phyloP scores from a whole-genome alignment of 2,888 invertebrate species.

The Taenaris catops region DNA sequence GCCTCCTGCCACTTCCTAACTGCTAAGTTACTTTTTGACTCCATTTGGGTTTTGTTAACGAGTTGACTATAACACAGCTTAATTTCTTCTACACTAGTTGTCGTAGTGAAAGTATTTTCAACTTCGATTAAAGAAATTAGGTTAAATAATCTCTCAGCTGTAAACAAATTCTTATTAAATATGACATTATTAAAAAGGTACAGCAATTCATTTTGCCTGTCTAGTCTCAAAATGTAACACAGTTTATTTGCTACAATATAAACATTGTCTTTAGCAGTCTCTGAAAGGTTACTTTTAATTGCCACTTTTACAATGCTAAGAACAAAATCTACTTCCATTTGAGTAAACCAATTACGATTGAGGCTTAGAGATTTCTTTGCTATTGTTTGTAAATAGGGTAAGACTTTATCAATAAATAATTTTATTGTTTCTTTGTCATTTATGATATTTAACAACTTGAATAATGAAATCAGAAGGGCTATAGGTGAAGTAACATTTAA shows the following conservation, averaged over 20 bases:
- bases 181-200: slow-evolving; percentile 79
- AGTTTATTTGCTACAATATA: slow-evolving; percentile 81
- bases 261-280: slow-evolving; percentile 66
- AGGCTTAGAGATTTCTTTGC: slow-evolving; percentile 51
- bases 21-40: slow-evolving; percentile 53
- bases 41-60: slow-evolving; percentile 48
- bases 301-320: slow-evolving; percentile 70
- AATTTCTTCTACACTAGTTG: slow-evolving; percentile 52
- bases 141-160: slow-evolving; percentile 75
- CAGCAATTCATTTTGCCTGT: slow-evolving; percentile 79
- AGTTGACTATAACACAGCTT: slow-evolving; percentile 63
- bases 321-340: slow-evolving; percentile 80
- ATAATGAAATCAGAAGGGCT: slow-evolving; percentile 58
- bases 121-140: slow-evolving; percentile 73
- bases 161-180: slow-evolving; percentile 81
- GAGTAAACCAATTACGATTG: slow-evolving; percentile 82
- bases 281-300: slow-evolving; percentile 45
- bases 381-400: slow-evolving; percentile 60
- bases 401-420: slow-evolving; percentile 51
- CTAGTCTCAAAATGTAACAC: slow-evolving; percentile 78
- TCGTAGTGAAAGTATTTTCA: slow-evolving; percentile 43
- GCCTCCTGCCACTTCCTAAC: slow-evolving; percentile 79
- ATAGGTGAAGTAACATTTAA: slow-evolving; percentile 54
- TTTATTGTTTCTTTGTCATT: slow-evolving; percentile 50
- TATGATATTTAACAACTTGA: slow-evolving; percentile 45